These are phyloP conservation scores for Clupea harengus DNA, from an alignment of 2,113 vertebrate species.

Conservation along the genomic window DNA sequence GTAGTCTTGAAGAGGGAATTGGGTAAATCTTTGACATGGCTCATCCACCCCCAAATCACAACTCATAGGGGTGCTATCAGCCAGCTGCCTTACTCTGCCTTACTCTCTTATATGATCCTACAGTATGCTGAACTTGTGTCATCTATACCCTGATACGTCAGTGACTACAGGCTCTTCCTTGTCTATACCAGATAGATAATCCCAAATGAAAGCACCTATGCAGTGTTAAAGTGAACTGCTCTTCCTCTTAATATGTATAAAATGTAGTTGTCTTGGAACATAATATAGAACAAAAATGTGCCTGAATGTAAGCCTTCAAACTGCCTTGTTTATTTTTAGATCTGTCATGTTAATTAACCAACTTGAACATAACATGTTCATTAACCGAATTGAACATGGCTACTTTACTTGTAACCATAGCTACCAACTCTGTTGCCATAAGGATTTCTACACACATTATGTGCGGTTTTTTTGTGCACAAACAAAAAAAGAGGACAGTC, in stretches of 20 bases:
- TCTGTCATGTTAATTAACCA: not conserved
- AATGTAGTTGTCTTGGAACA: not conserved
- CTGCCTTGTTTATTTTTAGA: not conserved
- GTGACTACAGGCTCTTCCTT: not conserved
- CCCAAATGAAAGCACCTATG: not conserved
- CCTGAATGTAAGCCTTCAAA: not conserved
- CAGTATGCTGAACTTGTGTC: not conserved
- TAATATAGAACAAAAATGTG: not conserved
- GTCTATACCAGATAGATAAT: not conserved
- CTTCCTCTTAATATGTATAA: not conserved
- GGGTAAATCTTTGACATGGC: slow-evolving; percentile 10
- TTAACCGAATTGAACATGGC: not conserved
- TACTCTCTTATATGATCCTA: not conserved
- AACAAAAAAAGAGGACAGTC: not conserved
- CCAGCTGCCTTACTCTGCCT: not conserved
- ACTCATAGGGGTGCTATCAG: not conserved
- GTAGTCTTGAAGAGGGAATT: not conserved
- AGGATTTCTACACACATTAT: not conserved
- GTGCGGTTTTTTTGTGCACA: not conserved
- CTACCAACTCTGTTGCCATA: not conserved
- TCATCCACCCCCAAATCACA: slow-evolving; percentile 7
- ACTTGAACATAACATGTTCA: not conserved
- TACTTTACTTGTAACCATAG: not conserved
- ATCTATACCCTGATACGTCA: not conserved
- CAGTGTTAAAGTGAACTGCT: not conserved